A percentile compares a stretch with the other conserved stretches of the same genome.
phyloP scores from a whole-genome alignment of 2,797 vertebrate species.

The Epinephelus coioides region DNA sequence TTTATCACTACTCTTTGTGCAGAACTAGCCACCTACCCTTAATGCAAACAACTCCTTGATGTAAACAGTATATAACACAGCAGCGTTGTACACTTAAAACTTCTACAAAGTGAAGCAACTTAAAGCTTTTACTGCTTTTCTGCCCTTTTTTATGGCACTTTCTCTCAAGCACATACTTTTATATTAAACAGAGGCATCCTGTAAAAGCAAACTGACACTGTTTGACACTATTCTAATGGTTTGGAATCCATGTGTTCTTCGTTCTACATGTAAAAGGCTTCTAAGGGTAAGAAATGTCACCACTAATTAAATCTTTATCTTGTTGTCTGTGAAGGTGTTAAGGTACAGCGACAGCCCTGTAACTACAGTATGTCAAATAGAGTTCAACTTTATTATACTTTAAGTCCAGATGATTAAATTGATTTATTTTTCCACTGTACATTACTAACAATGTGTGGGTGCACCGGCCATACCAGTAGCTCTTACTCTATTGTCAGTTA shows the following conservation, averaged over 20 bases:
- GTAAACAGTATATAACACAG: conserved; percentile 68
- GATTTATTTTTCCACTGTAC: not conserved
- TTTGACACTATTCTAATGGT: not conserved
- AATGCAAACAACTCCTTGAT: conserved; percentile 68
- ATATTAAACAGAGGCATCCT: conserved; percentile 31
- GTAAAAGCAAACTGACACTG: conserved; percentile 4
- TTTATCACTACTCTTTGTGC: conserved; percentile 75
- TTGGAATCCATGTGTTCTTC: not conserved
- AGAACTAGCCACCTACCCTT: conserved; percentile 57
- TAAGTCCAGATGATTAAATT: not conserved
- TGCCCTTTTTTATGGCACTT: conserved; percentile 8
- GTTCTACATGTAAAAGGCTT: not conserved
- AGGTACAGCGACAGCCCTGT: not conserved
- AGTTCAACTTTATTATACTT: not conserved
- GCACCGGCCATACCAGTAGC: not conserved
- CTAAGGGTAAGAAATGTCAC: not conserved
- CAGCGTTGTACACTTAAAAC: conserved; percentile 58
- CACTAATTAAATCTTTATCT: not conserved
- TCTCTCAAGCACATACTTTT: conserved; percentile 32
- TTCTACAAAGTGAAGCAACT: conserved; percentile 50
- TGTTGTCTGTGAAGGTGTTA: conserved; percentile 5
- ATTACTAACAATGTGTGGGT: not conserved
- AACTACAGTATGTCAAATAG: conserved; percentile 3
- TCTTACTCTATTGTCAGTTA: not conserved
- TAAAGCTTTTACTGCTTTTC: conserved; percentile 24